Base-by-base conservation (phyloP, 2,888 invertebrate species). In the Tinea semifulvella region DNA sequence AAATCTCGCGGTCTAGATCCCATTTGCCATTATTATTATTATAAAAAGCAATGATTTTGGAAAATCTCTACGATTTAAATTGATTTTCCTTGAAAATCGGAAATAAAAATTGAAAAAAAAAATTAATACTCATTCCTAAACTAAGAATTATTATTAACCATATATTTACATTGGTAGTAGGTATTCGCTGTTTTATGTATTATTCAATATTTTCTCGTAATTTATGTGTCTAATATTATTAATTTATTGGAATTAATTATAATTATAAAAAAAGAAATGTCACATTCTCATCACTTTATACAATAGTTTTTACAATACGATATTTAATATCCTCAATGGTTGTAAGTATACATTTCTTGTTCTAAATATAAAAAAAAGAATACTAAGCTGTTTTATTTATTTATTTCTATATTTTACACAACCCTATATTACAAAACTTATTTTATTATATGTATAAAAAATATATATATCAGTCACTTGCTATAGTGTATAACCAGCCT, bases 291-390 rank as follows among this genome's bases (percentile, higher is more conserved):
- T 80, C 80, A 77, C 75, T 77, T 77, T 79, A 74, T 80, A 81
- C 81, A 81, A 82, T 81, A 82, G 7, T 75, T 80, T 79, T 79
- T 80, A 80, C 77, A 79, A 81, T 81, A 81, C 71, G 81, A 82
- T 82, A 82, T 82, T 76, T 79, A 80, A 81, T 81, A 81, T 81
- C 81, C 76, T 82, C 81, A 70, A 82, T 81, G 82, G 82, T 82
- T 82, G 82, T 82, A 81, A 80, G 76, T 80, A 81, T 81, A 82
- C 81, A 82, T 81, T 81, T 81, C 81, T 81, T 81, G 82, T 82
- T 82, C 81, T 81, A 81, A 81, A 82, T 82, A 81, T 81, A 81
- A 79, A 74, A 76, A 70, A 67, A 70, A 61, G 60, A 17, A 17
- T 17, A 38, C 18, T n/a, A 38, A 2, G 2, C 4, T 19, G 8